Base-by-base conservation (phyloP, 2,797 vertebrate species). In the Huso huso region DNA sequence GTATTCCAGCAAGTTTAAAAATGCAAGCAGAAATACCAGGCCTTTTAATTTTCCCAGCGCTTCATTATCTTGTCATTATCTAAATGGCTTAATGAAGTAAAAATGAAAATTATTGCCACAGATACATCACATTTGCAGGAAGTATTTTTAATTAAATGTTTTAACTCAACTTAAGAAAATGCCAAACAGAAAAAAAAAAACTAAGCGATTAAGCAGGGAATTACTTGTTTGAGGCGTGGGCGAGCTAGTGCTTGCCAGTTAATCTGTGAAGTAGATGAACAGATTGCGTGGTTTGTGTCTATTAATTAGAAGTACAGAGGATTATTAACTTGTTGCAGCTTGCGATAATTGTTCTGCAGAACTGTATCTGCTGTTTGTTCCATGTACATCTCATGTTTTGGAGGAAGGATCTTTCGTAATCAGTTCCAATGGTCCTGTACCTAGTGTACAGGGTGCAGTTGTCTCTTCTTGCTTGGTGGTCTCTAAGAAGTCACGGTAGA, bases 281-380 rank as follows among this genome's bases (percentile, higher is more conserved):
- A 74, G 49, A 66, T 66, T 68, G 48, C 1, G 1, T 65, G 49
- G 72, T 75, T 70, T 13, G 62, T 37, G 66, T 70, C 84, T 52
- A 53, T 74, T 76, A 86, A 90, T 91, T 83, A 82, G 80, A 84
- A 77, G 74, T 76, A 76, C 70, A 59, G 48, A 49, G n/a, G 23
- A 8, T 78, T 82, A 81, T 81, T 84, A 83, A 80, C 86, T 59
- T 89, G 90, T 82, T 81, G 70, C 70, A 74, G 82, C 91, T 84
- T 90, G 91, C 55, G 67, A 65, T 51, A 60, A 61, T 75, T 63
- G 66, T 74, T 67, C 74, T 76, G 11, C 48, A 65, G 9, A 65
- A 63, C 49, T 52, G 65, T 69, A 57, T 11, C 62, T 6, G 2
- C 62, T 13, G 6, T 8, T 71, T 55, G 66, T 61, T 66, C 13